Base-by-base conservation (phyloP, 2,113 vertebrate species). In the Saguinus imperator region DNA sequence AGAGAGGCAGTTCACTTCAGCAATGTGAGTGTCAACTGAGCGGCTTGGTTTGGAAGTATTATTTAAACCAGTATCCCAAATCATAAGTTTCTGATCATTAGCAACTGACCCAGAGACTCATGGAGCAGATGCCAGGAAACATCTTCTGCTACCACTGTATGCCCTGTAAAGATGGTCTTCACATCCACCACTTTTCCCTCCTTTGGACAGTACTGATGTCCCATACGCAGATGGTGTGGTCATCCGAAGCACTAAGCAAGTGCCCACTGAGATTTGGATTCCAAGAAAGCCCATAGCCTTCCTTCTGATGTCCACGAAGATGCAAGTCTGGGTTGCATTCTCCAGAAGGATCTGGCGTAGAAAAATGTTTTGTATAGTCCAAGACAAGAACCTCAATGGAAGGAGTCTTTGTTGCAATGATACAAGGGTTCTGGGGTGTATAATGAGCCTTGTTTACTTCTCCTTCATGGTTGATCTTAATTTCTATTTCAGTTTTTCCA, bases 401-500 rank as follows among this genome's bases (percentile, higher is more conserved):
- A 21, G 99, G 99, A 35, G 99, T 99, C 98, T 99, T 99, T 16
- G 99, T 99, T 81, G 99, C 99, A 20, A 99, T 99, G 97, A 99
- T 99, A 79, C 99, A 99, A 10, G 99, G 99, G 97, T 99, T 99
- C 98, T 99, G 99, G 4, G 99, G 99, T 99, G 99, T 99, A 97
- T 99, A 99, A 32, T 99, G 99, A 0, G 99, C 99, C 98, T 99
- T 98, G 98, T 99, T 99, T 95, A 99, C 99, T 97, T 99, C 99
- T 88, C 99, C 99, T 98, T 99, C 99, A 2, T 99, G 99, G 97
- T 99, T 99, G 87, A 99, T 99, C 98, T 99, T 99, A 97, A 99
- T 99, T 97, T 99, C 99, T 92, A 99, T 99, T 94, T 99, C 99
- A 94, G 99, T 99, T 97, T 99, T 99, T 3, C 99, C 99, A 97